Percentiles rank a stretch among this genome's conserved stretches.
Conservation (phyloP, 2,113 vertebrate genomes). For the Smithornis capensis region DNA sequence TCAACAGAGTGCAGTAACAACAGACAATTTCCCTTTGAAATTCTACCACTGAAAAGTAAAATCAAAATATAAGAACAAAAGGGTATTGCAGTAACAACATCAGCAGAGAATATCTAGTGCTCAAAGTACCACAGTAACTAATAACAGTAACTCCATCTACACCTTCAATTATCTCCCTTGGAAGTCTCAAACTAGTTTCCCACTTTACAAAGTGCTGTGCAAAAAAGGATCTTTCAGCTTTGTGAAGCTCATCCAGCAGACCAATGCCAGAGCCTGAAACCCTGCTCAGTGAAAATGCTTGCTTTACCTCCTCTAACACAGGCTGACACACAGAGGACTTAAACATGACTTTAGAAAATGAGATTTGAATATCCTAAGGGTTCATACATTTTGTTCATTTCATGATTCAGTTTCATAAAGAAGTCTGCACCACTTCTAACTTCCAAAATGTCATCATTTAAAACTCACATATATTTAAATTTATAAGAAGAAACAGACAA, state of each 20-base stretch:
- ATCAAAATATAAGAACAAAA: background rate
- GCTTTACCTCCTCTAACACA: background rate
- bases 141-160: background rate
- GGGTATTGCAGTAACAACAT: background rate
- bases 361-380: background rate
- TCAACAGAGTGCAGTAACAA: background rate
- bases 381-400: background rate
- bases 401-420: background rate
- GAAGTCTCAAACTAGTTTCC: background rate
- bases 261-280: background rate
- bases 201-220: background rate
- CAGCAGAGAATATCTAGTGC: background rate
- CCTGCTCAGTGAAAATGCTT: background rate
- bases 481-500: background rate
- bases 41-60: background rate
- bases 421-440: background rate
- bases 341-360: background rate
- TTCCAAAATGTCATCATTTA: background rate
- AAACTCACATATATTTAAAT: background rate
- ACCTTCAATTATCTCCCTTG: background rate
- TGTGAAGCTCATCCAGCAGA: background rate
- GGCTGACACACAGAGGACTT: accelerated
- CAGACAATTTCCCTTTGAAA: background rate
- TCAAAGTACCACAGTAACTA: background rate
- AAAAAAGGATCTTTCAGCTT: background rate